Conservation (phyloP, 1,140 invertebrate species). For the Drosophila sp. region DNA sequence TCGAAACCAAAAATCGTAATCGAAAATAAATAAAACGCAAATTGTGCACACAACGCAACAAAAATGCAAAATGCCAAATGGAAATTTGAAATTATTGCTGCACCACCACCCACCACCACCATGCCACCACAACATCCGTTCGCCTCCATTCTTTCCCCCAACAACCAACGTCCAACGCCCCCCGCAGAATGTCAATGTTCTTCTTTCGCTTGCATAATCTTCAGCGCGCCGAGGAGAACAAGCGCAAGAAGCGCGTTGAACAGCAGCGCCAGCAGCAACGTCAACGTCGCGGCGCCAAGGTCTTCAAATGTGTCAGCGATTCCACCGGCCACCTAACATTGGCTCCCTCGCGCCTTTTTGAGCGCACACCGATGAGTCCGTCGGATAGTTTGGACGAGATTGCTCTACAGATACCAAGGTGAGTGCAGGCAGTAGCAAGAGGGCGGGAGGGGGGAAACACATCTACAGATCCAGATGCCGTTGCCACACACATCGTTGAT, state of each 20-base stretch:
- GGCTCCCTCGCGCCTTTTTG: conserved; percentile 91
- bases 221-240: conserved; percentile 90
- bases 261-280: conserved; percentile 84
- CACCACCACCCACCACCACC: conserved; percentile 5
- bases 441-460: neutral
- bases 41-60: conserved; percentile 22
- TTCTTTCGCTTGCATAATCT: conserved; percentile 96
- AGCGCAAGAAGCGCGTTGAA: conserved; percentile 84
- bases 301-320: conserved; percentile 83
- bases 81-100: conserved; percentile 45
- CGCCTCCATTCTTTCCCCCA: neutral
- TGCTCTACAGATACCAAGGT: conserved; percentile 96
- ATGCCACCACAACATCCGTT: conserved; percentile 36
- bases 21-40: conserved; percentile 23
- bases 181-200: conserved; percentile 93
- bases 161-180: conserved; percentile 27
- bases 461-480: neutral
- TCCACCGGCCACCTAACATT: conserved; percentile 85
- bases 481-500: neutral
- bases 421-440: conserved; percentile 34
- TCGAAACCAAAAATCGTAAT: conserved; percentile 28
- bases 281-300: conserved; percentile 82
- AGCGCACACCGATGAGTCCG: conserved; percentile 91
- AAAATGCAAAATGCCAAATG: conserved; percentile 28
- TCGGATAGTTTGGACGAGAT: conserved; percentile 95